These are phyloP conservation scores for Xanthia icteritia DNA, from an alignment of 2,888 invertebrate genomes.

Conservation along the genomic window DNA sequence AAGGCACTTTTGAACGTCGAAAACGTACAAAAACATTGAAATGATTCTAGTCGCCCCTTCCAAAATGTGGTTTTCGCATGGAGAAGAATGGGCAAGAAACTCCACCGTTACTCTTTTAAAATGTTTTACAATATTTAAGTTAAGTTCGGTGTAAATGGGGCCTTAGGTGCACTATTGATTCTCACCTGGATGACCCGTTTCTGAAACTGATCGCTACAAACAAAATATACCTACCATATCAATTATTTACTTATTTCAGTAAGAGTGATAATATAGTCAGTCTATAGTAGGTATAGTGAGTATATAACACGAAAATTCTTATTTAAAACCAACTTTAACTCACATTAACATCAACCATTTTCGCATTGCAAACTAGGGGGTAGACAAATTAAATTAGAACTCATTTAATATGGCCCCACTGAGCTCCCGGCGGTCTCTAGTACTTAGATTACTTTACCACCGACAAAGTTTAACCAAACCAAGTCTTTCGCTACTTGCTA, in stretches of 20 bases:
- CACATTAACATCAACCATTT: slow-evolving; percentile 12
- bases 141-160: not conserved
- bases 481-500: slow-evolving; percentile 66
- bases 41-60: too few species aligned
- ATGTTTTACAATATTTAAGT: too few species aligned
- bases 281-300: too few species aligned
- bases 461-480: slow-evolving; percentile 69
- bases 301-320: not conserved
- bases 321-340: not conserved
- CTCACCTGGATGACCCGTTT: not conserved
- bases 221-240: not conserved
- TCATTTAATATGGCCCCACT: slow-evolving; percentile 48
- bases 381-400: slow-evolving; percentile 56
- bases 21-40: too few species aligned
- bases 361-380: slow-evolving; percentile 20
- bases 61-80: too few species aligned
- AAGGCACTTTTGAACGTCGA: too few species aligned
- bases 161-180: not conserved
- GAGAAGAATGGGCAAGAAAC: too few species aligned
- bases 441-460: slow-evolving; percentile 67
- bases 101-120: too few species aligned
- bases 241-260: not conserved
- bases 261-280: not conserved
- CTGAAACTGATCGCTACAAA: not conserved
- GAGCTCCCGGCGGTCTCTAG: slow-evolving; percentile 59